Percentiles rank a stretch among this genome's conserved stretches.
Evolutionary conservation across 2,797 vertebrate species (phyloP).

Genomic region (Mallotus villosus): DNA sequence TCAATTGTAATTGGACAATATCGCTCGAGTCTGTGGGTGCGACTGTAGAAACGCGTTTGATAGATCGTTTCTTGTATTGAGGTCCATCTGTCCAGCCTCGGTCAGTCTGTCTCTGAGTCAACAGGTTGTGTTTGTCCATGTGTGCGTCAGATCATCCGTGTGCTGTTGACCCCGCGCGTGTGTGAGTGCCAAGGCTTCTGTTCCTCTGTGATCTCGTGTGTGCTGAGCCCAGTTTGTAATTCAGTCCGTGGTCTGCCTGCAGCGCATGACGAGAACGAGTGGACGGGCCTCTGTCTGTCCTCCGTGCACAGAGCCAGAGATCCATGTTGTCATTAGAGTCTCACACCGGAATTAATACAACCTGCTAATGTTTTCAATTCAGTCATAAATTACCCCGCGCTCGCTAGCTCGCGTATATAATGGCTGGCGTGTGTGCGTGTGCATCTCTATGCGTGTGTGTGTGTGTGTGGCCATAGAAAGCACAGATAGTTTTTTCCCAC

Average conservation of each 20-base stretch:
- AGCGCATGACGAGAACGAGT: conserved; percentile 42
- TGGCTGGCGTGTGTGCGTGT: conserved; percentile 1
- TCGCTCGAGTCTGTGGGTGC: neutral
- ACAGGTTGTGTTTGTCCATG: neutral
- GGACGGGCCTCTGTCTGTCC: conserved; percentile 33
- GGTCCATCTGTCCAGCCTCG: neutral
- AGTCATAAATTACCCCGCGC: conserved; percentile 30
- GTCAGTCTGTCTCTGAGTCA: neutral
- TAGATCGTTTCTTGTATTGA: neutral
- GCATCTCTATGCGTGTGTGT: neutral
- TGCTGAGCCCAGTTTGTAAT: conserved; percentile 27
- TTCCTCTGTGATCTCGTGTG: neutral
- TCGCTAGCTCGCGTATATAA: neutral
- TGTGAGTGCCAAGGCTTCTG: neutral
- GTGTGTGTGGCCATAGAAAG: neutral
- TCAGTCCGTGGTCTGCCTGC: conserved; percentile 36
- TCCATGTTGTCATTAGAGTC: conserved; percentile 35
- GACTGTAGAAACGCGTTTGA: neutral
- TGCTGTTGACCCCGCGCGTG: neutral
- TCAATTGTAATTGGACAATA: conserved; percentile 3
- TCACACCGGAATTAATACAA: conserved; percentile 38
- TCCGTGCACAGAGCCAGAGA: conserved; percentile 40
- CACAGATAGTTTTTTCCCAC: neutral
- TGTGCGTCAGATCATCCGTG: neutral
- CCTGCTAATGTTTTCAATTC: conserved; percentile 44